Evolutionary conservation across 1,140 invertebrate genomes (phyloP).

Genomic region (Formica selysi): DNA sequence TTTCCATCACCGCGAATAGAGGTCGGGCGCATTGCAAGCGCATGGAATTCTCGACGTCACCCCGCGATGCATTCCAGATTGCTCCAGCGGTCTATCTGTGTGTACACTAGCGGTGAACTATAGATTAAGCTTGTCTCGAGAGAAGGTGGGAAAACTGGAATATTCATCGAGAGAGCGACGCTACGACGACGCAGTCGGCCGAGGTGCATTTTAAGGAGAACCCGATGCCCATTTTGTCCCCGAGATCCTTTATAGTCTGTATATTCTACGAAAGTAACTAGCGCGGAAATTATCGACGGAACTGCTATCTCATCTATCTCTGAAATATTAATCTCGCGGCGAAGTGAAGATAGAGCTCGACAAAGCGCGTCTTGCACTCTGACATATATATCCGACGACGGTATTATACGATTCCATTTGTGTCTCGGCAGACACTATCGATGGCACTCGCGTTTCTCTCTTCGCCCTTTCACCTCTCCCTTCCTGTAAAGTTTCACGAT

Average conservation of each 20-base stretch:
- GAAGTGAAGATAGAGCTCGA: background rate
- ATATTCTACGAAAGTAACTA: slow-evolving; percentile 13
- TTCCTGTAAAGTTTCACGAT: background rate
- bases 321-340: slow-evolving; percentile 51
- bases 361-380: slow-evolving; percentile 1
- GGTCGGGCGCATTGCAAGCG: slow-evolving; percentile 23
- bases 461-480: too few relatives aligned
- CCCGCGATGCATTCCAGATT: slow-evolving; percentile 41
- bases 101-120: background rate
- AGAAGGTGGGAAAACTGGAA: background rate
- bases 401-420: slow-evolving; percentile 37
- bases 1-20: slow-evolving; percentile 3
- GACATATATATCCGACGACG: slow-evolving; percentile 24
- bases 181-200: background rate
- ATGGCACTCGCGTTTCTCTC: background rate
- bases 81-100: slow-evolving; percentile 29
- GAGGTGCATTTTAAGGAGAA: slow-evolving; percentile 9
- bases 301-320: background rate
- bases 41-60: slow-evolving; percentile 53
- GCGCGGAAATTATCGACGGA: background rate
- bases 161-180: slow-evolving; percentile 25
- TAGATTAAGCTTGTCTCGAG: slow-evolving; percentile 28
- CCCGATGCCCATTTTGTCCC: background rate
- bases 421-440: background rate
- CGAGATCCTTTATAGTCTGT: background rate